Evolutionary conservation across 2,797 vertebrate genomes (phyloP).

Genomic region (Serranus cabrilla): DNA sequence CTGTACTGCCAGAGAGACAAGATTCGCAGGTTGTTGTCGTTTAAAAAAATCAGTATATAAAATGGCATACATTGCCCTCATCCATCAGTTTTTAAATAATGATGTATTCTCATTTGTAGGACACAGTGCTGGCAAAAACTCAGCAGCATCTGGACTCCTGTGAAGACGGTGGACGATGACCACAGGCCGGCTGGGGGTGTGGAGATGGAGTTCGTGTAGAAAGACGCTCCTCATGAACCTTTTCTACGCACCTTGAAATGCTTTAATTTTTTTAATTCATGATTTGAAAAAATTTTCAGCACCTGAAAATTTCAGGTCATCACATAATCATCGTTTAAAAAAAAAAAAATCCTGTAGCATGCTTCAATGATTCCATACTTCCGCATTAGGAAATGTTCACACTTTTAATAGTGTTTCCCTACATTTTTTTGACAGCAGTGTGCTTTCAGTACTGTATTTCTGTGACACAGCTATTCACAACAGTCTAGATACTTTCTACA

Average conservation of each 20-base stretch:
- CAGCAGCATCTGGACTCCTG: rapidly evolving
- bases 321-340: no score
- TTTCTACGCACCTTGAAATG: no score
- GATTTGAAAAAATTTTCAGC: no score
- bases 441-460: not conserved
- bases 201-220: rapidly evolving
- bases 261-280: no score
- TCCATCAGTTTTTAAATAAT: not conserved
- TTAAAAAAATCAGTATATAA: not conserved
- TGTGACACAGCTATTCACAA: not conserved
- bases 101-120: constrained; percentile 4
- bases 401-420: constrained; percentile 1
- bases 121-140: rapidly evolving
- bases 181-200: rapidly evolving
- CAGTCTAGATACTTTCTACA: no score
- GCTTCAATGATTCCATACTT: no score
- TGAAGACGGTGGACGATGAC: rapidly evolving
- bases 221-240: not conserved
- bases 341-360: no score
- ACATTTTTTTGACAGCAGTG: not conserved
- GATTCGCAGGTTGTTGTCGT: not conserved
- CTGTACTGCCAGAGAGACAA: not conserved
- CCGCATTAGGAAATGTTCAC: no score
- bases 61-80: not conserved
- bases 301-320: no score